A percentile compares a stretch with the other conserved stretches of the same genome.
phyloP scores from a whole-genome alignment of 2,888 invertebrate genomes.

The Vanessa cardui region DNA sequence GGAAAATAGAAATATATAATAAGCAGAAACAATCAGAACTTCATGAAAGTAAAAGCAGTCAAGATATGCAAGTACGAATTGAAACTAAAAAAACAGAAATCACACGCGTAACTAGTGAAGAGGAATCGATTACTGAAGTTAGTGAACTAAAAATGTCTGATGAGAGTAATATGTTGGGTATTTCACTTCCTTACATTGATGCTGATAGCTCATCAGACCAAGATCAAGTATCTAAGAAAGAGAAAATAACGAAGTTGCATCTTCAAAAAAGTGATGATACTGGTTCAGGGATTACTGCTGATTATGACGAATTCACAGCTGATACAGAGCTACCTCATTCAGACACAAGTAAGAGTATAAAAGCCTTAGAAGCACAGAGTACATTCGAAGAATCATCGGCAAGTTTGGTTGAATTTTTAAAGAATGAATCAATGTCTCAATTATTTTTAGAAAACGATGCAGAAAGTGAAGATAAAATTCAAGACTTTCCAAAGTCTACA shows the following conservation, averaged over 20 bases:
- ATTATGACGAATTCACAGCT: slow-evolving; percentile 86
- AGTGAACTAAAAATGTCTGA: slow-evolving; percentile 84
- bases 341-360: slow-evolving; percentile 66
- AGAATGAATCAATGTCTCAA: slow-evolving; percentile 72
- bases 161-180: slow-evolving; percentile 74
- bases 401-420: slow-evolving; percentile 77
- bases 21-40: slow-evolving; percentile 79
- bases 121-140: slow-evolving; percentile 87
- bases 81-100: slow-evolving; percentile 74
- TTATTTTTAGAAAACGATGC: slow-evolving; percentile 67
- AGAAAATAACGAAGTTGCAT: slow-evolving; percentile 54
- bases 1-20: slow-evolving; percentile 84
- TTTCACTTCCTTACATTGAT: slow-evolving; percentile 79
- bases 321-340: slow-evolving; percentile 83
- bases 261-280: slow-evolving; percentile 87
- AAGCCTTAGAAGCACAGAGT: slow-evolving; percentile 78
- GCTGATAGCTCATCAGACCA: slow-evolving; percentile 80
- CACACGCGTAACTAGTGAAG: slow-evolving; percentile 83
- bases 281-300: slow-evolving; percentile 86
- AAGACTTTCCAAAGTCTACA: slow-evolving; percentile 56
- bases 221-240: slow-evolving; percentile 64
- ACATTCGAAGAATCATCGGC: slow-evolving; percentile 84
- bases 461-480: slow-evolving; percentile 65
- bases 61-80: slow-evolving; percentile 63
- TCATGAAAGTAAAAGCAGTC: slow-evolving; percentile 67